Conservation (phyloP, 2,113 vertebrate species). For the Mystacornis crossleyi region DNA sequence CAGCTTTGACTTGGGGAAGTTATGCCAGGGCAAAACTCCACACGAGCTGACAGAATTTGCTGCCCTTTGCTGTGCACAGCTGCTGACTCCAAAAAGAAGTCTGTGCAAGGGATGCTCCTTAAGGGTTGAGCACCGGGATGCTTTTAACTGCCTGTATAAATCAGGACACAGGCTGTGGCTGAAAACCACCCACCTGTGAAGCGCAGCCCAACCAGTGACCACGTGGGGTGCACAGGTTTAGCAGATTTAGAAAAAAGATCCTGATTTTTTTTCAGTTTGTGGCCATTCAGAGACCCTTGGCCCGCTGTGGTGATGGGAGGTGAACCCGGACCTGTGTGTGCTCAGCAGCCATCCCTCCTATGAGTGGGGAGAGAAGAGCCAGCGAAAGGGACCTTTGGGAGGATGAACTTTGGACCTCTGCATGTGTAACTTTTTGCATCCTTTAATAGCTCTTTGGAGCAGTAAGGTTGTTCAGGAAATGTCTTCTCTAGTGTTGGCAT, state of each 20-base stretch:
- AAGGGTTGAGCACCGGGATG: background rate
- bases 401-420: background rate
- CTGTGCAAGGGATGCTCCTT: background rate
- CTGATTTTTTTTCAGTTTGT: background rate
- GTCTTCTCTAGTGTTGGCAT: background rate
- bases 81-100: background rate
- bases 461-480: background rate
- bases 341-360: background rate
- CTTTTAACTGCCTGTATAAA: background rate
- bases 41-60: background rate
- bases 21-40: background rate
- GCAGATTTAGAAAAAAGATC: background rate
- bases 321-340: background rate
- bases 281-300: background rate
- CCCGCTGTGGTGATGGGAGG: too few species aligned
- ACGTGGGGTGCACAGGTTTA: rapidly evolving
- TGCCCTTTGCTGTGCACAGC: background rate
- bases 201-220: background rate
- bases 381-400: background rate
- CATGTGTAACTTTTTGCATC: background rate
- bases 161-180: background rate
- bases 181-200: background rate
- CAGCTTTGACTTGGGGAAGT: background rate
- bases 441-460: background rate
- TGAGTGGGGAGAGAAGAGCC: background rate